Evolutionary conservation across 2,888 invertebrate species (phyloP).

Genomic region (Rhagonycha lutea): DNA sequence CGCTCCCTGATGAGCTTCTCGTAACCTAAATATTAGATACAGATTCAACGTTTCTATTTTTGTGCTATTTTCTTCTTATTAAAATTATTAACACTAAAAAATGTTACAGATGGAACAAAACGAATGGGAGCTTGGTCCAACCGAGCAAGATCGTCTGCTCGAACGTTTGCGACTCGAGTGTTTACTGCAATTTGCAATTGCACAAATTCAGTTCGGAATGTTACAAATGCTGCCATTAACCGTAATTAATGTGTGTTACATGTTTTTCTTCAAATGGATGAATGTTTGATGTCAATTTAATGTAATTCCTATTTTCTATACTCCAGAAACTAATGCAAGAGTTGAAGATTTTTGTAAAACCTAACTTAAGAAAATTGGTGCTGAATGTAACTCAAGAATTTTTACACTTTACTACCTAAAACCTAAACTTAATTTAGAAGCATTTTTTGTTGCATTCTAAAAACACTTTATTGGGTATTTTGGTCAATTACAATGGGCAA

Average conservation of each 20-base stretch:
- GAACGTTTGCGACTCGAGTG: slow-evolving; percentile 52
- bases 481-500: no score
- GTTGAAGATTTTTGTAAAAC: neutral
- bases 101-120: slow-evolving; percentile 51
- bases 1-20: neutral
- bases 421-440: neutral
- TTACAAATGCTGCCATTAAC: slow-evolving; percentile 49
- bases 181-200: slow-evolving; percentile 56
- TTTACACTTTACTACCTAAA: neutral
- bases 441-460: neutral
- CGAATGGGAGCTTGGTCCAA: slow-evolving; percentile 53
- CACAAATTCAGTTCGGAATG: slow-evolving; percentile 48
- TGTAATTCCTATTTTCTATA: neutral
- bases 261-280: neutral
- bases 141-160: slow-evolving; percentile 51
- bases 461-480: neutral
- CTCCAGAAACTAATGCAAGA: neutral
- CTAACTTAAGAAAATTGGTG: neutral
- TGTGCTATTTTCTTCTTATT: neutral
- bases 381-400: neutral
- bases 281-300: slow-evolving; percentile 6
- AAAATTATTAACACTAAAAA: neutral
- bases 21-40: neutral
- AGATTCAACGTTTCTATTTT: neutral
- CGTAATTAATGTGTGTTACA: slow-evolving; percentile 38